Percentiles rank a stretch among this genome's conserved stretches.
These are phyloP conservation scores for Leptinotarsa tumamoca DNA, from an alignment of 2,888 invertebrate species.

Conservation along the genomic window DNA sequence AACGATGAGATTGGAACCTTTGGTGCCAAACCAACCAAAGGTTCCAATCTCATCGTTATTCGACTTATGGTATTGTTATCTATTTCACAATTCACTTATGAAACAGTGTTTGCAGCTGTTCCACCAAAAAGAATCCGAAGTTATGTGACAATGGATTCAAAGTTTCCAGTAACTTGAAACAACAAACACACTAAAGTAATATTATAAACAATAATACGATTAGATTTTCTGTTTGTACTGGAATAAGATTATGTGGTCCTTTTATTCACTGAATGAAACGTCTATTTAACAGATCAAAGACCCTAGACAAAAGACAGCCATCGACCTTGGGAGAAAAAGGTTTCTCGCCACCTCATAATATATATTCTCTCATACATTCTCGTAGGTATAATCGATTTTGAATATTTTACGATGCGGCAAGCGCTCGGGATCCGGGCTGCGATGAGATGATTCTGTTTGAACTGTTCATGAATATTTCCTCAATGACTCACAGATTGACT, in stretches of 20 bases:
- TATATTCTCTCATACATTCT: neutral
- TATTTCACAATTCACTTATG: too few species aligned
- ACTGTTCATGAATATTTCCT: constrained; percentile 8
- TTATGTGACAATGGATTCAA: too few species aligned
- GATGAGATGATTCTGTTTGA: neutral
- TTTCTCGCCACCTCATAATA: neutral
- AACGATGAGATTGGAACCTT: too few species aligned
- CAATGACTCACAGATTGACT: neutral
- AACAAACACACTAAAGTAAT: too few species aligned
- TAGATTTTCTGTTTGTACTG: neutral
- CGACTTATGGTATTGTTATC: too few species aligned
- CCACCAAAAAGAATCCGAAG: too few species aligned
- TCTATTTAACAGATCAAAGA: neutral
- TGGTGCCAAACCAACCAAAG: too few species aligned
- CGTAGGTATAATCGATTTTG: constrained; percentile 1
- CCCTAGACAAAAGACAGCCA: constrained; percentile 6
- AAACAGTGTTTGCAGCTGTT: too few species aligned
- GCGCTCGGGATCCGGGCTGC: neutral
- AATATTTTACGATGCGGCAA: constrained; percentile 2
- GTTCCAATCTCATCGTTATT: too few species aligned
- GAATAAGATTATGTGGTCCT: neutral
- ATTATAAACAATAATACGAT: too few species aligned
- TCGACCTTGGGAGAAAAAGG: neutral
- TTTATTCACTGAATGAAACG: neutral
- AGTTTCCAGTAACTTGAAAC: too few species aligned